A percentile compares a stretch with the other conserved stretches of the same genome.
Evolutionary conservation across 2,113 vertebrate species (phyloP).

Genomic region (Chamaetylas fuelleborni): DNA sequence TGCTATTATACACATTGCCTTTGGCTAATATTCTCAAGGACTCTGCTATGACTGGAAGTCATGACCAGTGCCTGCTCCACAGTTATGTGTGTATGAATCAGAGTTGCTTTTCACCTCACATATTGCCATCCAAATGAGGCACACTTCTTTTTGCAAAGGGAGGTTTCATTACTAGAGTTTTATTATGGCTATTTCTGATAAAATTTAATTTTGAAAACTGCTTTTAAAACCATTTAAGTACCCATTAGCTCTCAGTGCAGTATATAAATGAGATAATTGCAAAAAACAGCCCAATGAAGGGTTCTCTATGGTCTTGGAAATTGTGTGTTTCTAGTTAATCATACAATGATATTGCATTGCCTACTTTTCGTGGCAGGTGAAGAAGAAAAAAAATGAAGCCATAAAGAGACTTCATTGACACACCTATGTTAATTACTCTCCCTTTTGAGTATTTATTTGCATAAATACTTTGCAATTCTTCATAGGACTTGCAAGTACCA

Average conservation of each 20-base stretch:
- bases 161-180: neutral
- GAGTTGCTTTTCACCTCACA: neutral
- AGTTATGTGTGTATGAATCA: neutral
- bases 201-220: neutral
- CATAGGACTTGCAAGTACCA: neutral
- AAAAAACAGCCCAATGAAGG: neutral
- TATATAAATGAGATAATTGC: slow-evolving; percentile 6
- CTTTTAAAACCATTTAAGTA: slow-evolving; percentile 6
- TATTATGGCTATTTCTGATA: neutral
- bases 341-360: neutral
- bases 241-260: neutral
- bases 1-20: neutral
- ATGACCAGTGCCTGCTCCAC: neutral
- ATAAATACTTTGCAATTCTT: neutral
- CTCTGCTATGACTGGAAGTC: neutral
- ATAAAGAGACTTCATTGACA: neutral
- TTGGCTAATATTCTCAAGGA: neutral
- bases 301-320: neutral
- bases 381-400: neutral
- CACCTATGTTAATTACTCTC: neutral
- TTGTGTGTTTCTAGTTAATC: neutral
- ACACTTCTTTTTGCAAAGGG: neutral
- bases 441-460: neutral
- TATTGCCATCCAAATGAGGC: neutral
- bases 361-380: neutral